These are phyloP conservation scores for Lithosia quadra DNA, from an alignment of 2,888 invertebrate species.

Conservation along the genomic window DNA sequence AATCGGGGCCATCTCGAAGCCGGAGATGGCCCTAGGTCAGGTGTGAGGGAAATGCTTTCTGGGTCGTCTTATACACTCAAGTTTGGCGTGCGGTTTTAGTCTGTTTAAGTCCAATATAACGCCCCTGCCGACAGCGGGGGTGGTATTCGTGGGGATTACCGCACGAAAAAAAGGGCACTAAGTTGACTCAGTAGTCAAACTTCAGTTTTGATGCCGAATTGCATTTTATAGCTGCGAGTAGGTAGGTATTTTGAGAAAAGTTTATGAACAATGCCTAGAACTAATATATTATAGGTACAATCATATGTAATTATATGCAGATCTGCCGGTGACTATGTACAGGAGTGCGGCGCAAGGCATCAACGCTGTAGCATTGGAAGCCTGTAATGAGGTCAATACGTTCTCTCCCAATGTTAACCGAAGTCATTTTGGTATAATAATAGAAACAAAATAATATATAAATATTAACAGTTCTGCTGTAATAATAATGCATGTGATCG, in stretches of 20 bases:
- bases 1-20: too few species aligned
- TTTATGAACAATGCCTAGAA: background rate
- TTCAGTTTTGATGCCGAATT: background rate
- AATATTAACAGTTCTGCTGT: background rate
- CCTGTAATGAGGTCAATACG: constrained; percentile 54
- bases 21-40: too few species aligned
- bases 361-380: constrained; percentile 44
- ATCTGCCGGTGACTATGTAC: constrained; percentile 66
- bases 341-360: constrained; percentile 46
- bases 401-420: constrained; percentile 54
- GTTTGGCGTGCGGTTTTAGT: too few species aligned
- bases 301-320: constrained; percentile 42
- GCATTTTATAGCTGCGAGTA: background rate
- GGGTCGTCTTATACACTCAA: too few species aligned
- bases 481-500: background rate
- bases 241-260: constrained; percentile 3
- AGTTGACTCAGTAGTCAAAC: background rate
- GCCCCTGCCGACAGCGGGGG: too few species aligned
- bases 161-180: too few species aligned
- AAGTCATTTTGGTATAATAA: background rate
- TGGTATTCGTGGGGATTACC: too few species aligned
- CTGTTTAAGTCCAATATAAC: too few species aligned
- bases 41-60: too few species aligned
- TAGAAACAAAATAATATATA: constrained; percentile 6
- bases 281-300: constrained; percentile 7